Evolutionary conservation across 37 sponge, comb jelly and placozoan genomes (phyloP).

Genomic region (Bolinopsis microptera): DNA sequence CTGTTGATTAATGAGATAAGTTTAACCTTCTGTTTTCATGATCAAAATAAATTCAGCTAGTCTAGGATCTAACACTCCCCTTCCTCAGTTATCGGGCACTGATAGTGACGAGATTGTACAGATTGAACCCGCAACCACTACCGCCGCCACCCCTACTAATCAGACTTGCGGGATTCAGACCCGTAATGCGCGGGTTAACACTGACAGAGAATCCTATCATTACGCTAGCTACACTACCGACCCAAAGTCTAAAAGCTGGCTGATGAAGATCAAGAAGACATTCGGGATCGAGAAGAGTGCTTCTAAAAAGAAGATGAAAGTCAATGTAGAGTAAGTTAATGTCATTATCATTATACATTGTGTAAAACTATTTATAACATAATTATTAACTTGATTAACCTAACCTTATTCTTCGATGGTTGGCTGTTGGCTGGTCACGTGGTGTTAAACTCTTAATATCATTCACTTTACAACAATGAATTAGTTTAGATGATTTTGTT

Average conservation of each 20-base stretch:
- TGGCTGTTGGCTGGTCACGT: no score
- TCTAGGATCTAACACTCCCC: not conserved
- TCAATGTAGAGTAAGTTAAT: constrained; percentile 4
- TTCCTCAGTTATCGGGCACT: constrained; percentile 36
- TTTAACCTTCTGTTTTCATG: no score
- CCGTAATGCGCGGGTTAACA: constrained; percentile 30
- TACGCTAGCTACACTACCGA: constrained; percentile 33
- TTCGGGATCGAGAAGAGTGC: constrained; percentile 1
- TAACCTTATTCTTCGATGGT: no score
- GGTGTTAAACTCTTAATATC: no score
- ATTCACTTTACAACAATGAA: no score
- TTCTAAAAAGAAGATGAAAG: constrained; percentile 60
- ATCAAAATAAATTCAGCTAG: no score
- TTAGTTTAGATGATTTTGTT: no score
- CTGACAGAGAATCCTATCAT: constrained; percentile 25
- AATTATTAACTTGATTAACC: no score
- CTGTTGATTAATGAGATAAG: no score
- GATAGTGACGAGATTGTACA: constrained; percentile 21
- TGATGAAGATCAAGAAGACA: constrained; percentile 51
- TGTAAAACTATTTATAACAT: no score
- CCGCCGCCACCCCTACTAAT: not conserved
- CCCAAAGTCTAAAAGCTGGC: constrained; percentile 32
- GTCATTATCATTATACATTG: no score
- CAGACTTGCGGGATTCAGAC: constrained; percentile 48
- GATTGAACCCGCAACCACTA: not conserved